Evolutionary conservation across 2,797 vertebrate species (phyloP).

Genomic region (Lutjanus campechanus): DNA sequence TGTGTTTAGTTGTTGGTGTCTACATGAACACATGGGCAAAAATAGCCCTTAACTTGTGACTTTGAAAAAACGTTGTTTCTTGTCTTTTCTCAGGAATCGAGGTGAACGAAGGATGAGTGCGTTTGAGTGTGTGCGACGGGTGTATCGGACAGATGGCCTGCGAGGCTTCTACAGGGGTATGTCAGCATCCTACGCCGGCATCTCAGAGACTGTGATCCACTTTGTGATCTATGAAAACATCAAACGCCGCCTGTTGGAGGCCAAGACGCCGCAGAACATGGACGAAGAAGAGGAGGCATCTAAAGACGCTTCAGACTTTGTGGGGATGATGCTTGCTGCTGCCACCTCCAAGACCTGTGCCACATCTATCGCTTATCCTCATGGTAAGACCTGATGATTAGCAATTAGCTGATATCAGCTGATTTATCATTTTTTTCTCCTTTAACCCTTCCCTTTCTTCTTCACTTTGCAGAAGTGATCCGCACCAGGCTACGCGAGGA

Average conservation of each 20-base stretch:
- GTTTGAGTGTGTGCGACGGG: conserved; percentile 93
- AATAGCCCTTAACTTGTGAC: not conserved
- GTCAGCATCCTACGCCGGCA: conserved; percentile 98
- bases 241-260: conserved; percentile 92
- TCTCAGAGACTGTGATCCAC: conserved; percentile 99
- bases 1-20: not conserved
- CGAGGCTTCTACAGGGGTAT: conserved; percentile 97
- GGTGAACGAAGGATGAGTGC: conserved; percentile 94
- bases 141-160: conserved; percentile 93
- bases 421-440: accelerated
- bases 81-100: conserved; percentile 86
- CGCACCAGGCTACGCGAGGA: conserved; percentile 98
- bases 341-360: conserved; percentile 98
- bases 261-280: conserved; percentile 90
- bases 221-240: conserved; percentile 99
- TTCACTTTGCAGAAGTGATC: conserved; percentile 90
- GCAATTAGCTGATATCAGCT: accelerated
- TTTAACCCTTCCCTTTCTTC: not conserved
- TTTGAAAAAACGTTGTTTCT: not conserved
- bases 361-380: conserved; percentile 95
- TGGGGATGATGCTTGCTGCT: conserved; percentile 97
- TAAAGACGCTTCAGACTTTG: conserved; percentile 94
- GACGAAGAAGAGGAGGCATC: conserved; percentile 91
- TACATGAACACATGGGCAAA: not conserved
- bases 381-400: conserved; percentile 86